These are phyloP conservation scores for Sebastes iracundus DNA, from an alignment of 2,797 vertebrate genomes.

Conservation along the genomic window DNA sequence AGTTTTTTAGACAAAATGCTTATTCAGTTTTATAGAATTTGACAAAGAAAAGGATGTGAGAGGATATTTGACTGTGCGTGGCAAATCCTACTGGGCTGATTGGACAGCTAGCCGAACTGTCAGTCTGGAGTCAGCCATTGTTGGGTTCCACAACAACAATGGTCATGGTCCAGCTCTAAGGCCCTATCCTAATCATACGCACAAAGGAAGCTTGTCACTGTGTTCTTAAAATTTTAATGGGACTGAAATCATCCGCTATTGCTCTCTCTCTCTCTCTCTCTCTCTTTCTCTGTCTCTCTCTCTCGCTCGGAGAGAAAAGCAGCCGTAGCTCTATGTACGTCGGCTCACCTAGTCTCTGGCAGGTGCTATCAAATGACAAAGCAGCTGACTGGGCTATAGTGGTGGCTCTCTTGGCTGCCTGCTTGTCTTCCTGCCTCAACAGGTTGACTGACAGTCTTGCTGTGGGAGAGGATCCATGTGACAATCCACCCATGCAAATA, in stretches of 20 bases:
- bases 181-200: conserved; percentile 41
- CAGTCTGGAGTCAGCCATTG: conserved; percentile 33
- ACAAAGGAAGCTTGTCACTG: conserved; percentile 72
- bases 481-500: conserved; percentile 31
- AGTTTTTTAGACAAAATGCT: neutral
- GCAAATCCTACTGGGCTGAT: neutral
- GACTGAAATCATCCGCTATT: conserved; percentile 55
- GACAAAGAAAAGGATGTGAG: neutral
- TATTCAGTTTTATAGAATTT: neutral
- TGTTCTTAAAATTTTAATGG: conserved; percentile 78
- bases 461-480: conserved; percentile 8
- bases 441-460: conserved; percentile 32
- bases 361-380: conserved; percentile 74
- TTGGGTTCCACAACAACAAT: conserved; percentile 39
- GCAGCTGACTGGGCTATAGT: conserved; percentile 54
- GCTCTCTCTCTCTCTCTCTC: conserved; percentile 18
- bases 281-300: conserved; percentile 14
- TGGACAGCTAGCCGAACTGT: conserved; percentile 6
- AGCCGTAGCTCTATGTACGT: conserved; percentile 1
- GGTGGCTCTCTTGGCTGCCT: conserved; percentile 16
- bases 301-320: conserved; percentile 23
- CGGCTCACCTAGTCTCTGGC: conserved; percentile 32
- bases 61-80: neutral
- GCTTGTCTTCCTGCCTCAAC: conserved; percentile 35
- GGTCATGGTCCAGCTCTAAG: conserved; percentile 18